Evolutionary conservation across 2,113 vertebrate species (phyloP).

Genomic region (Cebus imitator): DNA sequence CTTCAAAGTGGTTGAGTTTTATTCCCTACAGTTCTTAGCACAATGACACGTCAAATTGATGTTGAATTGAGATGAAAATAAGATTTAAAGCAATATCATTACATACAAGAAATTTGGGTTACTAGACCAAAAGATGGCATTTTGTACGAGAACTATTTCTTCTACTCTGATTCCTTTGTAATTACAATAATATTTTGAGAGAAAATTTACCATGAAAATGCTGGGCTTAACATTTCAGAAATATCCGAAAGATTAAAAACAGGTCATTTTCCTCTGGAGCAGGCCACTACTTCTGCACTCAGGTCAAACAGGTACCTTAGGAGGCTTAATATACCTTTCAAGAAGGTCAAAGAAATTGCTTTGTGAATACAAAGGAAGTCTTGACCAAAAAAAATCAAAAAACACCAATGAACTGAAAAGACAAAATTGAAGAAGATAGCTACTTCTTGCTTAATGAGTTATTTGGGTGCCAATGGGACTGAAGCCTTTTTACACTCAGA

Average conservation of each 20-base stretch:
- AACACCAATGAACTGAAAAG: not conserved
- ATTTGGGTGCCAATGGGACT: not conserved
- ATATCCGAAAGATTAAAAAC: not conserved
- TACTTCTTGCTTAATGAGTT: not conserved
- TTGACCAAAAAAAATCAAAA: not conserved
- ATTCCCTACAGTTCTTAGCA: not conserved
- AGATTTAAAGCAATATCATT: not conserved
- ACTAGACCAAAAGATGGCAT: not conserved
- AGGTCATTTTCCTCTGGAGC: not conserved
- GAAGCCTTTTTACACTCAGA: not conserved
- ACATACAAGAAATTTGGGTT: not conserved
- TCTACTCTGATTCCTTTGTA: not conserved
- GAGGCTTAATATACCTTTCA: not conserved
- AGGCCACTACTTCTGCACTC: not conserved
- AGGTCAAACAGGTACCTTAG: not conserved
- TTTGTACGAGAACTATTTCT: not conserved
- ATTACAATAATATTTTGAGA: not conserved
- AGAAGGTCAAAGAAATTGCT: not conserved
- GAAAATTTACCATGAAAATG: not conserved
- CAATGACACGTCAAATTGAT: not conserved
- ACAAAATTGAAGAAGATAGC: slow-evolving; percentile 18
- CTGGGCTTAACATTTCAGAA: not conserved
- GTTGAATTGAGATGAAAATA: slow-evolving; percentile 26
- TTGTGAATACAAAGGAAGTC: not conserved
- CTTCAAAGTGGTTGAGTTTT: not conserved